These are phyloP conservation scores for Drepana arcuata DNA, from an alignment of 1,140 invertebrate genomes.

Conservation along the genomic window DNA sequence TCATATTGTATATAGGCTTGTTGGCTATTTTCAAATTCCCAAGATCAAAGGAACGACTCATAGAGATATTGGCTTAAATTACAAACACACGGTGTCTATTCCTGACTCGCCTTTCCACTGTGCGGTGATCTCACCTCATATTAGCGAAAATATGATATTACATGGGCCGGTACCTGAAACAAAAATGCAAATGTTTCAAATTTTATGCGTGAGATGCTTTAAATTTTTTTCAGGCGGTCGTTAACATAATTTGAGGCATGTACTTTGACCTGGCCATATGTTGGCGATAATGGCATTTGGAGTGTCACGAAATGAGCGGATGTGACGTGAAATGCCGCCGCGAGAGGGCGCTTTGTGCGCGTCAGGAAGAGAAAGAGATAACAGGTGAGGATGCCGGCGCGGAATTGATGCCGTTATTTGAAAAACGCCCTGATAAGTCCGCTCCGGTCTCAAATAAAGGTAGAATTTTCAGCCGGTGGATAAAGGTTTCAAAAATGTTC, in stretches of 20 bases:
- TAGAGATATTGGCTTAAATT: constrained; percentile 16
- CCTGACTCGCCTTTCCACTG: constrained; percentile 9
- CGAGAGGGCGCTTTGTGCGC: constrained; percentile 21
- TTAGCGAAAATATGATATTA: constrained; percentile 1
- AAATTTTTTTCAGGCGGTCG: constrained; percentile 20
- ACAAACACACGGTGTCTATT: no score
- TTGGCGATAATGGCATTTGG: constrained; percentile 23
- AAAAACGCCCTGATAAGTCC: constrained; percentile 42
- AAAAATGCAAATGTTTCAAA: constrained; percentile 31
- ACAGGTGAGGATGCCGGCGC: constrained; percentile 29
- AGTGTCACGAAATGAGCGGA: constrained; percentile 27
- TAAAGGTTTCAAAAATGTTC: constrained; percentile 32
- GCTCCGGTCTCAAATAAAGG: constrained; percentile 31
- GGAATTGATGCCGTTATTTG: constrained; percentile 39
- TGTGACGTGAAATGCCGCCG: constrained; percentile 17
- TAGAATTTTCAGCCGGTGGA: constrained; percentile 24
- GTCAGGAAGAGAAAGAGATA: constrained; percentile 36
- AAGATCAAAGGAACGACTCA: constrained; percentile 22
- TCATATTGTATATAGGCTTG: constrained; percentile 11
- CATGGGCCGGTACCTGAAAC: constrained; percentile 24
- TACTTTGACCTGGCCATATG: constrained; percentile 20
- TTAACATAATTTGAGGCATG: constrained; percentile 26
- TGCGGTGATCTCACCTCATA: constrained; percentile 4
- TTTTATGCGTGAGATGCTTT: constrained; percentile 26
- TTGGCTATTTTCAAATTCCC: constrained; percentile 22